Percentiles rank a stretch among this genome's conserved stretches.
These are phyloP conservation scores for Drosophila orosa DNA, from an alignment of 1,140 invertebrate species.

Conservation along the genomic window DNA sequence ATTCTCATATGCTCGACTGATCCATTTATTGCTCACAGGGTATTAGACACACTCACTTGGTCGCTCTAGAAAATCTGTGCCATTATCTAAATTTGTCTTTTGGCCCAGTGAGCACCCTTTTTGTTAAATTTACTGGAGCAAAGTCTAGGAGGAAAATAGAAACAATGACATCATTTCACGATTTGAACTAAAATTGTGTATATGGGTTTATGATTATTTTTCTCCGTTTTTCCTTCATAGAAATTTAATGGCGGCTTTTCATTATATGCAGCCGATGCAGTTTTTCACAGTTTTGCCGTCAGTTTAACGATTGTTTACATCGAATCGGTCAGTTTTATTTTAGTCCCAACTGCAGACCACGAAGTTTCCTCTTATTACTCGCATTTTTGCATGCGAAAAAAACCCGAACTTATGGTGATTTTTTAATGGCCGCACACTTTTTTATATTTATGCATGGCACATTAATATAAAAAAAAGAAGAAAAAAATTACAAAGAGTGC, in stretches of 20 bases:
- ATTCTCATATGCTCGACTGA: slow-evolving; percentile 5
- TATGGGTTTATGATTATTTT: slow-evolving; percentile 12
- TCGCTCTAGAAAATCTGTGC: slow-evolving; percentile 57
- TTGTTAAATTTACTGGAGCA: slow-evolving; percentile 63
- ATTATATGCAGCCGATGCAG: slow-evolving; percentile 15
- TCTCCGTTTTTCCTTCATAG: slow-evolving; percentile 1
- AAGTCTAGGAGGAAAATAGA: slow-evolving; percentile 13
- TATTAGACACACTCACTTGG: slow-evolving; percentile 38
- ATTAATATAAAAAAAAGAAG: slow-evolving; percentile 58
- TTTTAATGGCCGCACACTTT: slow-evolving; percentile 43
- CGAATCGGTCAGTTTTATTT: slow-evolving; percentile 36
- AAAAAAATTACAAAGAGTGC: slow-evolving; percentile 7
- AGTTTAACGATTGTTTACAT: slow-evolving; percentile 50
- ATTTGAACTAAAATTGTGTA: neutral
- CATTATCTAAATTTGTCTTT: slow-evolving; percentile 70
- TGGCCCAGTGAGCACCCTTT: slow-evolving; percentile 64
- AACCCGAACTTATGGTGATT: slow-evolving; percentile 20
- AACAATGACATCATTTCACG: slow-evolving; percentile 62
- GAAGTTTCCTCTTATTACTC: slow-evolving; percentile 26
- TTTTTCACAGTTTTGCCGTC: slow-evolving; percentile 14
- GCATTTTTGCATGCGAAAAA: slow-evolving; percentile 35
- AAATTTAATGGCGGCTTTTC: slow-evolving; percentile 15
- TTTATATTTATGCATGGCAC: slow-evolving; percentile 56
- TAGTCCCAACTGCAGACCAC: slow-evolving; percentile 2
- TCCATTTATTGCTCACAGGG: slow-evolving; percentile 34